Evolutionary conservation across 2,797 vertebrate species (phyloP).

Genomic region (Ciconia nigra): DNA sequence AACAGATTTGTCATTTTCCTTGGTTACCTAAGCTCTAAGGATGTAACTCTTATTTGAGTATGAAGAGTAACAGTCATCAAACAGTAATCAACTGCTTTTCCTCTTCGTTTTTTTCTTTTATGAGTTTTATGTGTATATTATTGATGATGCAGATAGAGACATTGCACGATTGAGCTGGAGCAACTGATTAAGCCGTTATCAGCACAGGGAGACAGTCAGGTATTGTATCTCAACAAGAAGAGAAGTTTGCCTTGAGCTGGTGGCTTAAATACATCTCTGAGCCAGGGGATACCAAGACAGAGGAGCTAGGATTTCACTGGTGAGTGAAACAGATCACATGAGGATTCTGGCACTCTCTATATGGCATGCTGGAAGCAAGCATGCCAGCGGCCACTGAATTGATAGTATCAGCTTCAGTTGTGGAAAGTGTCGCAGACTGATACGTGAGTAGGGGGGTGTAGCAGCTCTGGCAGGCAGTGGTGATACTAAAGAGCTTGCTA

Average conservation of each 20-base stretch:
- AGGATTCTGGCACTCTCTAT: slow-evolving; percentile 73
- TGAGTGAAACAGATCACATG: slow-evolving; percentile 81
- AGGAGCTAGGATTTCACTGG: slow-evolving; percentile 80
- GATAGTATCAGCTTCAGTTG: slow-evolving; percentile 68
- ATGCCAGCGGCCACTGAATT: slow-evolving; percentile 51
- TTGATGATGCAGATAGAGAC: not conserved
- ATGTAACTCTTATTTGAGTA: not conserved
- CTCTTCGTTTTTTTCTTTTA: not conserved
- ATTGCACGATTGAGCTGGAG: not conserved
- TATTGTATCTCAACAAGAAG: not conserved
- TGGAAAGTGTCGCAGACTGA: slow-evolving; percentile 65
- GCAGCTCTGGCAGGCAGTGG: not conserved
- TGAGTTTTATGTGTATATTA: not conserved
- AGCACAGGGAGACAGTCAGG: not conserved
- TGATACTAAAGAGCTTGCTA: not conserved
- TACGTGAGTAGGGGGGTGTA: slow-evolving; percentile 10
- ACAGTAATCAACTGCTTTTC: not conserved
- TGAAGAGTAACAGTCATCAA: not conserved
- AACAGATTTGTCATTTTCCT: slow-evolving; percentile 49
- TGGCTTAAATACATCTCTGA: slow-evolving; percentile 12
- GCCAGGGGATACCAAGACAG: slow-evolving; percentile 45
- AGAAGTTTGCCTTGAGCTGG: not conserved
- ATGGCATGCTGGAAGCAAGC: slow-evolving; percentile 74
- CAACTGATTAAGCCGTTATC: not conserved
- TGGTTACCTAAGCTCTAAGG: slow-evolving; percentile 4